Evolutionary conservation across 2,888 invertebrate genomes (phyloP).

Genomic region (Dasysyrphus albostriatus): DNA sequence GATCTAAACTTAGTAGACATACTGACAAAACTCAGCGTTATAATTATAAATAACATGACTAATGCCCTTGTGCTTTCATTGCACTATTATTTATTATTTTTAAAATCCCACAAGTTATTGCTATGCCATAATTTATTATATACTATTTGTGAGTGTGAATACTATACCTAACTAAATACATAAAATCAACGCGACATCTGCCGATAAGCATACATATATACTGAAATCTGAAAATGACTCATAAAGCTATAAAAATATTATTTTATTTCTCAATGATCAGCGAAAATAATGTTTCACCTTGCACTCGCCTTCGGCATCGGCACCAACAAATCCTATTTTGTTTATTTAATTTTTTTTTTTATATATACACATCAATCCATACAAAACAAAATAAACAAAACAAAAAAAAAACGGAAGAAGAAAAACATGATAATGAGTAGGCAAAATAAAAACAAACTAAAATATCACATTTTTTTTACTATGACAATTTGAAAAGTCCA

Average conservation of each 20-base stretch:
- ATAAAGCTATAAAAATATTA: conserved; percentile 16
- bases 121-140: background rate
- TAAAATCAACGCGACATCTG: background rate
- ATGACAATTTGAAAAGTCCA: conserved; percentile 3
- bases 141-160: background rate
- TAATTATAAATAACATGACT: background rate
- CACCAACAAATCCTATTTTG: conserved; percentile 7
- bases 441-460: background rate
- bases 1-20: no score
- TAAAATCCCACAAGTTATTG: background rate
- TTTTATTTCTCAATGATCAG: conserved; percentile 17
- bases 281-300: conserved; percentile 16
- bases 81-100: background rate
- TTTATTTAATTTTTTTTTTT: background rate
- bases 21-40: no score
- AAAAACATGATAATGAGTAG: conserved; percentile 1
- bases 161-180: no score
- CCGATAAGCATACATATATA: background rate
- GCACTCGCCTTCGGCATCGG: conserved; percentile 4
- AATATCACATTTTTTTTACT: background rate
- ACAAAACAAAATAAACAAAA: background rate
- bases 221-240: background rate
- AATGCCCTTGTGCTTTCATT: conserved; percentile 2
- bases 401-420: background rate
- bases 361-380: background rate